Evolutionary conservation across 2,888 invertebrate species (phyloP).

Genomic region (Beris morrisii): DNA sequence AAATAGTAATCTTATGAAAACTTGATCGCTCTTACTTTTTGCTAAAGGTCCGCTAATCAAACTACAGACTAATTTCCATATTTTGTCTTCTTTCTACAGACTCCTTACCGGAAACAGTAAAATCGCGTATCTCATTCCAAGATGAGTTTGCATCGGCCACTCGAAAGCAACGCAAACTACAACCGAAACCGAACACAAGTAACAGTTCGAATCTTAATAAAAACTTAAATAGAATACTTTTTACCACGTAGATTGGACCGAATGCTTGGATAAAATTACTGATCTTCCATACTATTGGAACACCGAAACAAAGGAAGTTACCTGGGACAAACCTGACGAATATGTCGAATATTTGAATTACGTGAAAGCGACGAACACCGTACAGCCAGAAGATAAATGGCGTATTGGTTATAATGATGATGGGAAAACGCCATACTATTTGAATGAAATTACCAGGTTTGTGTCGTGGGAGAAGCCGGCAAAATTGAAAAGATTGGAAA

Average conservation of each 20-base stretch:
- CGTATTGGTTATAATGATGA: slow-evolving; percentile 38
- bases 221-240: background rate
- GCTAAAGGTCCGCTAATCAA: too few relatives aligned
- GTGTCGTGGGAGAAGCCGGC: slow-evolving; percentile 40
- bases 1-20: too few relatives aligned
- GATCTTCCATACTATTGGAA: slow-evolving; percentile 70
- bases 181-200: background rate
- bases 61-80: too few relatives aligned
- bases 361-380: slow-evolving; percentile 10
- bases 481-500: slow-evolving; percentile 42
- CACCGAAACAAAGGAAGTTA: slow-evolving; percentile 64
- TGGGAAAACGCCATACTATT: slow-evolving; percentile 37
- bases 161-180: background rate
- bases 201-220: background rate
- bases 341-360: slow-evolving; percentile 45
- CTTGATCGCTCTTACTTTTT: too few relatives aligned
- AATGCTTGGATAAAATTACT: slow-evolving; percentile 64
- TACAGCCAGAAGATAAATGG: slow-evolving; percentile 33
- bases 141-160: background rate
- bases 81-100: too few relatives aligned
- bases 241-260: slow-evolving; percentile 60
- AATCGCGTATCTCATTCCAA: background rate
- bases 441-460: slow-evolving; percentile 40
- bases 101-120: background rate
- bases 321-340: slow-evolving; percentile 65